Conservation (phyloP, 2,113 vertebrate species). For the Alaudala cheleensis region DNA sequence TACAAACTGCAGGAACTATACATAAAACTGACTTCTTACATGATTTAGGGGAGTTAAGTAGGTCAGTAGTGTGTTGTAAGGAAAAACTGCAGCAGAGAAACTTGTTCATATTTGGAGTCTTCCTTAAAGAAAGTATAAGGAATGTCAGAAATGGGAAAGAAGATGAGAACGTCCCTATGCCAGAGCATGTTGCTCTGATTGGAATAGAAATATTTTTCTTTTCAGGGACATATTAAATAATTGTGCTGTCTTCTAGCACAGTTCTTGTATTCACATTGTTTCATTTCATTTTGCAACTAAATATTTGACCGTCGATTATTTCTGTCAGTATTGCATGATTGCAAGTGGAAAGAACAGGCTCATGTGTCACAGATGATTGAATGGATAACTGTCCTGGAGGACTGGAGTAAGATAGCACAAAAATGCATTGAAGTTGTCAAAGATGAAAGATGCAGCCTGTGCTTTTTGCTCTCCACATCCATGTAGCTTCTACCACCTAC, state of each 20-base stretch:
- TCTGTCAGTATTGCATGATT: background rate
- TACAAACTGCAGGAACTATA: background rate
- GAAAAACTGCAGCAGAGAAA: background rate
- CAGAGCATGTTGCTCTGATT: background rate
- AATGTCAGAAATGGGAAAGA: background rate
- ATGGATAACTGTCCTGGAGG: background rate
- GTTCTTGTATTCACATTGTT: background rate
- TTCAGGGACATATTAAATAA: background rate
- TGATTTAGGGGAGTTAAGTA: background rate
- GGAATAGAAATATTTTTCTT: background rate
- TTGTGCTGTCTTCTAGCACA: background rate
- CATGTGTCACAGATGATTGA: background rate
- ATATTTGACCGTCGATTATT: conserved; percentile 12
- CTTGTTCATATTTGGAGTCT: background rate
- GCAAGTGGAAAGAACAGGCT: background rate
- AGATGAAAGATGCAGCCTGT: background rate
- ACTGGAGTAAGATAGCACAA: background rate
- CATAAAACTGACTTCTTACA: background rate
- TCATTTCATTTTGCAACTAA: background rate
- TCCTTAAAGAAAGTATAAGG: background rate
- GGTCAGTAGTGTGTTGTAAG: background rate
- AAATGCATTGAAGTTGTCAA: background rate
- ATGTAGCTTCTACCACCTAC: background rate
- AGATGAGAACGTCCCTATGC: background rate
- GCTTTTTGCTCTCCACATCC: background rate